Evolutionary conservation across 2,888 invertebrate species (phyloP).

Genomic region (Rotaria sp.): DNA sequence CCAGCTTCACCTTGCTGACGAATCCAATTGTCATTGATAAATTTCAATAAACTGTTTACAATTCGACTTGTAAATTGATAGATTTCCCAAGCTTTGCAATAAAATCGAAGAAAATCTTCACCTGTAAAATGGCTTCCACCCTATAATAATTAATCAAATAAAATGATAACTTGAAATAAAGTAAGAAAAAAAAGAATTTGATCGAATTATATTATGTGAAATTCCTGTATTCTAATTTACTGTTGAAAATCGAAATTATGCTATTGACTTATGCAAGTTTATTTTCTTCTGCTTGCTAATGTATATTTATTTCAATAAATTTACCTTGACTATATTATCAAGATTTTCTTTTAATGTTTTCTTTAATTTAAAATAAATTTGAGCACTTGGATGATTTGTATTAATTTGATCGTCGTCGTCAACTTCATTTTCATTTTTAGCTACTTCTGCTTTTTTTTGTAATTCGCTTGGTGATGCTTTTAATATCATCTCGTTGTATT

Average conservation of each 20-base stretch:
- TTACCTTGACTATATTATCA: background rate
- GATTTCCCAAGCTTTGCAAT: slow-evolving; percentile 73
- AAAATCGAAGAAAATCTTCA: slow-evolving; percentile 36
- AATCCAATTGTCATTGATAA: slow-evolving; percentile 96
- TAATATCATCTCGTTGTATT: background rate
- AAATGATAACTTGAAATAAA: too few relatives aligned
- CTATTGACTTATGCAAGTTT: too few relatives aligned
- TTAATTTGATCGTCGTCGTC: too few relatives aligned
- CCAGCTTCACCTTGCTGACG: slow-evolving; percentile 92
- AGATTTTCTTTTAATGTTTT: background rate
- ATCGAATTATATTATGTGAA: too few relatives aligned
- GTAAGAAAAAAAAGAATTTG: too few relatives aligned
- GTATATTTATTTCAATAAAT: too few relatives aligned
- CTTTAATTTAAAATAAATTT: background rate
- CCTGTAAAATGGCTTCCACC: background rate
- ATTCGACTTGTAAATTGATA: slow-evolving; percentile 95
- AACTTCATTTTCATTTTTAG: background rate
- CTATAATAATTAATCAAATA: background rate
- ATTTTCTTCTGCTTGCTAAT: too few relatives aligned
- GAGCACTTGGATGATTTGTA: background rate
- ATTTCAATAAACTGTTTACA: slow-evolving; percentile 89
- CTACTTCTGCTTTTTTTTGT: background rate
- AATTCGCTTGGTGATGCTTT: background rate
- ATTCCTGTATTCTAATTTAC: too few relatives aligned
- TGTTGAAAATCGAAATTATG: too few relatives aligned